Conservation (phyloP, 2,797 vertebrate species). For the Sylvilagus floridanus region DNA sequence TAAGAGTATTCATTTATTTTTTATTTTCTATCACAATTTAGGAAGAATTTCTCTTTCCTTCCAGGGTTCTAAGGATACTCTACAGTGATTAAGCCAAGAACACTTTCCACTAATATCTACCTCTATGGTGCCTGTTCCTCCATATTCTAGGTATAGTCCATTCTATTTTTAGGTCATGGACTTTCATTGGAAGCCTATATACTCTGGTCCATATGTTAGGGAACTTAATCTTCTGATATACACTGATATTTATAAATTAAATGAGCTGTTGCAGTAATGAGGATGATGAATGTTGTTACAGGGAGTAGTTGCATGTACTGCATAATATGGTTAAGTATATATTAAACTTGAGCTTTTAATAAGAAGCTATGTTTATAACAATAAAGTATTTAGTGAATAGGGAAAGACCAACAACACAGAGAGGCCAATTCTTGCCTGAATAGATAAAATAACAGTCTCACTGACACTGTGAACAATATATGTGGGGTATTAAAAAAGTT, state of each 20-base stretch:
- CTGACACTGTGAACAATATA: not conserved
- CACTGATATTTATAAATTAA: not conserved
- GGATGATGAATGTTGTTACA: not conserved
- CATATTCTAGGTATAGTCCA: not conserved
- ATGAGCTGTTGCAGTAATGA: not conserved
- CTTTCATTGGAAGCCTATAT: not conserved
- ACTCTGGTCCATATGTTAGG: not conserved
- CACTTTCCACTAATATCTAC: not conserved
- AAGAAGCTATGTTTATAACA: not conserved
- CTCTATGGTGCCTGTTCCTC: not conserved
- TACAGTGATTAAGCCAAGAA: not conserved
- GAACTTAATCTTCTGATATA: not conserved
- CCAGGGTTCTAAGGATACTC: not conserved
- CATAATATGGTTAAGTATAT: not conserved
- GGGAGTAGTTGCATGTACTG: not conserved
- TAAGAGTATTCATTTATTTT: not conserved
- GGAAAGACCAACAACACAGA: not conserved
- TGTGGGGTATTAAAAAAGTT: not conserved
- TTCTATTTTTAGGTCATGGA: not conserved
- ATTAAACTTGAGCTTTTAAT: not conserved
- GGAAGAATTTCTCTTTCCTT: not conserved
- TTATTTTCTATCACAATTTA: not conserved
- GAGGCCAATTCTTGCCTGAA: not conserved
- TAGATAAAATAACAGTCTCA: not conserved
- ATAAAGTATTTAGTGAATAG: not conserved